Evolutionary conservation across 2,113 vertebrate species (phyloP), one percentile per base, ranked within the genome.

Genomic region (Grammomys surdaster): DNA sequence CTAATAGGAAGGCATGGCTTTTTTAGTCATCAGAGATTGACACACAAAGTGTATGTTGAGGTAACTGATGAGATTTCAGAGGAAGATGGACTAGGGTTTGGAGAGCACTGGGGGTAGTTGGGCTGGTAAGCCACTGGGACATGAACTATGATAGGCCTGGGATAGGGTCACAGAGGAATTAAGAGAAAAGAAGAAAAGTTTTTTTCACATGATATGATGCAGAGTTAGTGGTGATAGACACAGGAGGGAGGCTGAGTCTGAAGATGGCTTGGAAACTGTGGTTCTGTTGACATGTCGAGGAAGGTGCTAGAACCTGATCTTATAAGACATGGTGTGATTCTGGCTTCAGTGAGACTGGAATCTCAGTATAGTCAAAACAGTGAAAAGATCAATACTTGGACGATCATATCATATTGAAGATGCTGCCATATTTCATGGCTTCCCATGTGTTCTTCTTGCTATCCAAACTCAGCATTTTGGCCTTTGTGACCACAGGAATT

Each of bases 61-160:
- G 20, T 78, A 69, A 85, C 24, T 67, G 43, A 63, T 81, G 13
- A 31, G 4, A 6, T 87, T 43, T 87, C 70, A 78, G 36, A 75
- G 33, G 56, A 94, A 70, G 33, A 26, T 89, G 22, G 19, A 31
- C 9, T 67, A 33, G 56, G 76, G 36, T 14, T 90, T 40, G 54
- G n/a, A 48, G 6, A n/a, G 54, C 63, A 46, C 51, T 60, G 19
- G 51, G 65, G 20, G n/a, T 31, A 3, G 14, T 48, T 60, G 4
- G n/a, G n/a, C 5, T 65, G 31, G 46, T 75, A 17, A 8, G 0
- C 33, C 26, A 10, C 63, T 69, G 76, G 90, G 70, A 72, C 12
- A 0, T 6, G 56, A 91, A 3, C 56, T 0, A 1, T 26, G 28
- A 40, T 3, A 7, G 48, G 10, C 8, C 4, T 1, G 58, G 63